Conservation (phyloP, 2,797 vertebrate genomes). For the Gallirallus australis region DNA sequence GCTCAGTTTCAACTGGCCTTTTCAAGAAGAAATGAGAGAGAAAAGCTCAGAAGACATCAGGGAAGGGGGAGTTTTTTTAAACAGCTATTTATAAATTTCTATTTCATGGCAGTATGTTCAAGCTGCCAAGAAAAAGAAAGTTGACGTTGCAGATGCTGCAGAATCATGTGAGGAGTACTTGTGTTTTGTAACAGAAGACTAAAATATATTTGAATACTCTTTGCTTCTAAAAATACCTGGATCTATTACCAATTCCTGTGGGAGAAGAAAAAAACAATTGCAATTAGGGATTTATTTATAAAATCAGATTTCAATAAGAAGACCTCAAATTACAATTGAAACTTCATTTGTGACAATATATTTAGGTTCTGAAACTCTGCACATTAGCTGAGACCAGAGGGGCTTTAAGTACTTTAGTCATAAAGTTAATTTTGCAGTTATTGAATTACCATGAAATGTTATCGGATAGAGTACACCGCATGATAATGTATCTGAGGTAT, state of each 20-base stretch:
- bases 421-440: background rate
- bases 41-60: background rate
- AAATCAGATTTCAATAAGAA: background rate
- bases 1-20: background rate
- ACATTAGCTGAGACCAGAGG: background rate
- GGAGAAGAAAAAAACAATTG: background rate
- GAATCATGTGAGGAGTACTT: background rate
- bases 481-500: background rate
- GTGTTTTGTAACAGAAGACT: background rate
- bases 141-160: background rate
- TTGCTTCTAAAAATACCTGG: conserved; percentile 34
- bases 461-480: background rate
- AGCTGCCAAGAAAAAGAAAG: background rate
- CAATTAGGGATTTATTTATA: background rate
- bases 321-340: background rate
- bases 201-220: background rate
- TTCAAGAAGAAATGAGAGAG: background rate
- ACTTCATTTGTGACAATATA: background rate
- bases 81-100: background rate
- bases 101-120: background rate
- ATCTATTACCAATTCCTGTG: background rate
- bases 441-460: background rate
- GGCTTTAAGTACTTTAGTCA: background rate
- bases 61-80: background rate
- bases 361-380: background rate